Conservation (phyloP, 1,140 invertebrate species). For the Drosophila tsacasi region DNA sequence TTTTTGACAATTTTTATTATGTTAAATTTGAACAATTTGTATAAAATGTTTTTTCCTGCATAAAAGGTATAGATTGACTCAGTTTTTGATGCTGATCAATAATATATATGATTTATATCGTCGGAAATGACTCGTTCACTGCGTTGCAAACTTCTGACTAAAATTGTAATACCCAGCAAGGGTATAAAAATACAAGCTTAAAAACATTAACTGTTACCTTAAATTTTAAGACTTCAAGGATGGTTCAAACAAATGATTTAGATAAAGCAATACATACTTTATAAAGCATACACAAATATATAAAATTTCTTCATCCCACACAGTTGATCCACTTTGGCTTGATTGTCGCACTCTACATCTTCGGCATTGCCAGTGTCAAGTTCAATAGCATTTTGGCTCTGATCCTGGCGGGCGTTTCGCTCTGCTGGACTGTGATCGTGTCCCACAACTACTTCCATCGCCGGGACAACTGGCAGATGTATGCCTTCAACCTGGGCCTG, state of each 20-base stretch:
- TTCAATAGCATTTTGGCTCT: conserved; percentile 84
- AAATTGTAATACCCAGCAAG: no score
- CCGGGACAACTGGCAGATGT: conserved; percentile 93
- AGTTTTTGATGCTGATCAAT: no score
- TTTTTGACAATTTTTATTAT: no score
- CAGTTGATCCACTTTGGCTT: conserved; percentile 82
- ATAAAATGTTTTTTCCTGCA: no score
- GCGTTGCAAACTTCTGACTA: no score
- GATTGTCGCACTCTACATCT: conserved; percentile 85
- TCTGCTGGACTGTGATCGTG: conserved; percentile 87
- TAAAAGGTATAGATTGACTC: no score
- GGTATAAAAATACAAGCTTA: not conserved
- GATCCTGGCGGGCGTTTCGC: conserved; percentile 86
- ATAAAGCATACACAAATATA: not conserved
- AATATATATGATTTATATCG: no score
- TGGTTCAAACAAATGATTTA: not conserved
- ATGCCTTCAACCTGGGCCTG: conserved; percentile 90
- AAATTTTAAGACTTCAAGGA: no score
- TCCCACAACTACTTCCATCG: conserved; percentile 94
- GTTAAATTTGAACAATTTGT: no score
- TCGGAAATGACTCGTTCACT: no score
- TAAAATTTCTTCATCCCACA: not conserved
- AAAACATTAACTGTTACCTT: not conserved
- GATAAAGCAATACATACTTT: not conserved
- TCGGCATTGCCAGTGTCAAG: conserved; percentile 86